These are phyloP conservation scores for Gymnopithys bicolor DNA, from an alignment of 2,797 vertebrate species.

Conservation along the genomic window DNA sequence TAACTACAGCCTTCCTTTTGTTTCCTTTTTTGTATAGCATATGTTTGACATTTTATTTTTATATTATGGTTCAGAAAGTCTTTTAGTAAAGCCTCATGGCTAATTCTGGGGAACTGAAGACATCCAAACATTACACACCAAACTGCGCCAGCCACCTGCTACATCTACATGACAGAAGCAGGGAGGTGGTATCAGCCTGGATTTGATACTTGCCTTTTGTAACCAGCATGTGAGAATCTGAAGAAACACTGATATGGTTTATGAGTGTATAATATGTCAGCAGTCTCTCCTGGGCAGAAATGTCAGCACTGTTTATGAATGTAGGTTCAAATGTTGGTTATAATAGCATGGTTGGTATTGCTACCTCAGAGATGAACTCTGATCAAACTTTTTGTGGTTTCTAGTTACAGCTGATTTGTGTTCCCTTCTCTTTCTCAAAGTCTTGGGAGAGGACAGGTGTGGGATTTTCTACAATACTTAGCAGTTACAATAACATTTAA, in stretches of 20 bases:
- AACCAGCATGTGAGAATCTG: background rate
- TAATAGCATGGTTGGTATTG: background rate
- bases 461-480: background rate
- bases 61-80: background rate
- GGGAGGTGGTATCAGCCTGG: background rate
- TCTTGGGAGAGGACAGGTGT: background rate
- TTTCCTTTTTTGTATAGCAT: slow-evolving; percentile 55
- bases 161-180: slow-evolving; percentile 14
- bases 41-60: slow-evolving; percentile 66
- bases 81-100: slow-evolving; percentile 14
- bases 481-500: background rate
- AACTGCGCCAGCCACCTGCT: slow-evolving; percentile 36
- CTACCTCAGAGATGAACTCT: background rate
- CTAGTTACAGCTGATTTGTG: slow-evolving; percentile 7
- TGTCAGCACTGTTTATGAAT: slow-evolving; percentile 17
- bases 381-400: background rate
- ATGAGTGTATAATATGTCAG: background rate
- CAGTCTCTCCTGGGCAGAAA: slow-evolving; percentile 4
- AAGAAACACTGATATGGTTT: background rate
- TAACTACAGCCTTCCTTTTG: slow-evolving; percentile 38
- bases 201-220: slow-evolving; percentile 17
- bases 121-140: background rate
- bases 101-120: slow-evolving; percentile 45
- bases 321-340: slow-evolving; percentile 6
- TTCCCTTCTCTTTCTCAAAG: background rate